phyloP scores from a whole-genome alignment of 2,888 invertebrate species.

The Pardosa pseudoannulata region DNA sequence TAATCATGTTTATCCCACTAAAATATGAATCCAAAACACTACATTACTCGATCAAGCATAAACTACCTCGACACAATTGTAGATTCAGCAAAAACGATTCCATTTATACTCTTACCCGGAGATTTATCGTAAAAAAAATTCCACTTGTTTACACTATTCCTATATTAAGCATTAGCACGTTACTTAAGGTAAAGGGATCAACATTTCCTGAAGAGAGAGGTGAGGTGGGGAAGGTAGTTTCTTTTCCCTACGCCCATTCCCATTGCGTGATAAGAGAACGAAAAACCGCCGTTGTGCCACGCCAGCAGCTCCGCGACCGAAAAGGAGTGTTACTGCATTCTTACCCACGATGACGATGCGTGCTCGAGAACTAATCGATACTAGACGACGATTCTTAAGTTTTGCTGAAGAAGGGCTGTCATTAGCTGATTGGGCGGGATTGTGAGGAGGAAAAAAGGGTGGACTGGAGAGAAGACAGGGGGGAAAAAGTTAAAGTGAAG shows the following conservation, averaged over 20 bases:
- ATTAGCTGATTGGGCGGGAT: constrained; percentile 19
- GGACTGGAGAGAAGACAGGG: neutral
- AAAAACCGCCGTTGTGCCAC: neutral
- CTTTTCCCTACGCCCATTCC: neutral
- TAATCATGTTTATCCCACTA: too few species aligned
- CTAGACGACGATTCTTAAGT: neutral
- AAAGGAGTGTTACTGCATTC: constrained; percentile 1
- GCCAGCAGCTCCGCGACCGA: constrained; percentile 2
- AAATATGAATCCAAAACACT: too few species aligned
- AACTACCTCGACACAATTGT: too few species aligned
- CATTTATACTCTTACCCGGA: too few species aligned
- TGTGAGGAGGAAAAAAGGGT: constrained; percentile 7
- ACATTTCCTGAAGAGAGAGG: too few species aligned
- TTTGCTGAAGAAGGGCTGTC: constrained; percentile 2
- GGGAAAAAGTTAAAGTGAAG: neutral
- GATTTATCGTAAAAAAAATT: too few species aligned
- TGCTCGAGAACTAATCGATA: constrained; percentile 7
- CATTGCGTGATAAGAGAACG: neutral
- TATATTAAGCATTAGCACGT: neutral
- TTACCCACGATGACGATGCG: constrained; percentile 5
- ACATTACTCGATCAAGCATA: too few species aligned
- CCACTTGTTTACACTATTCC: too few species aligned
- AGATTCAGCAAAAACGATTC: too few species aligned
- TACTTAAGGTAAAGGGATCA: neutral
- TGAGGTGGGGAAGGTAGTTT: too few species aligned